These are phyloP conservation scores for Pteruthius melanotis DNA, from an alignment of 2,113 vertebrate genomes.

Conservation along the genomic window DNA sequence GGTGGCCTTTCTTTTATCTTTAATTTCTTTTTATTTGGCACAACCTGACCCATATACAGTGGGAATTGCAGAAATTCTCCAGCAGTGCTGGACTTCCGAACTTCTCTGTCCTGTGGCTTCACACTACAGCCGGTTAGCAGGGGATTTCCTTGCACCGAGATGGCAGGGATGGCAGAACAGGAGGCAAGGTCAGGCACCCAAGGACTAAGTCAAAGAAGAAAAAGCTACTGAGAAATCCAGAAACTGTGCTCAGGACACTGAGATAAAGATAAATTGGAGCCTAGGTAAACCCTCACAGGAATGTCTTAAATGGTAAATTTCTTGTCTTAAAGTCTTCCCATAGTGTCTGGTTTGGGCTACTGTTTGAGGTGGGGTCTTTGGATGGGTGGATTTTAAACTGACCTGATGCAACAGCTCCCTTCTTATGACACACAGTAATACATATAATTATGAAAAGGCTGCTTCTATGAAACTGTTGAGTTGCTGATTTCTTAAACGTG, in stretches of 20 bases:
- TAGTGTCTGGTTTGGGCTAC: not conserved
- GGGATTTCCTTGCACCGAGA: not conserved
- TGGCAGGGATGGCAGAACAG: not conserved
- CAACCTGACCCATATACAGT: not conserved
- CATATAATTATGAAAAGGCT: not conserved
- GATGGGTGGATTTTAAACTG: not conserved
- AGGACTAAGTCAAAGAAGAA: not conserved
- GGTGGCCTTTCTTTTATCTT: not conserved
- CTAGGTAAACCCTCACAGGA: not conserved
- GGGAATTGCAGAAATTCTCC: not conserved
- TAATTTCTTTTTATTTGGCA: not conserved
- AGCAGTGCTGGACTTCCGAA: not conserved
- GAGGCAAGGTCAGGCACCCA: not conserved
- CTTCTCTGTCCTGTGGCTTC: not conserved
- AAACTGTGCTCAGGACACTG: not conserved
- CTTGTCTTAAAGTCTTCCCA: not conserved
- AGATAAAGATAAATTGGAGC: not conserved
- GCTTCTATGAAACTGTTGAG: not conserved
- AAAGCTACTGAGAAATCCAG: not conserved
- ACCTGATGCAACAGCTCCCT: not conserved
- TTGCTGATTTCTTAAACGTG: not conserved
- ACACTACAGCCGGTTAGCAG: not conserved
- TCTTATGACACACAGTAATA: not conserved
- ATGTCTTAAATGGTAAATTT: not conserved
- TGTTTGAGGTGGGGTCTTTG: not conserved